Conservation (phyloP, 1,140 invertebrate genomes). For the Anoplolepis gracilipes region DNA sequence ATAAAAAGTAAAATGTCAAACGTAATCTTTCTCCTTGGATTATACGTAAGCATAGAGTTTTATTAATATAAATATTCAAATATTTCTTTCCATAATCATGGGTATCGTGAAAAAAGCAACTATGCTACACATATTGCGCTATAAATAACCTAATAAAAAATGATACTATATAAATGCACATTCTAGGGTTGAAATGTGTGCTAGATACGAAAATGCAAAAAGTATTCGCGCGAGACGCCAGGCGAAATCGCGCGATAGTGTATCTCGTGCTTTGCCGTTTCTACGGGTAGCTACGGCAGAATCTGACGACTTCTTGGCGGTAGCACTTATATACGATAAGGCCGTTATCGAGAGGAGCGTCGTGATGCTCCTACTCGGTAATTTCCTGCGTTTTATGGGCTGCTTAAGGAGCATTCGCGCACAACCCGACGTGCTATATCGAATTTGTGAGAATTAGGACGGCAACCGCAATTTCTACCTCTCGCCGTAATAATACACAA, state of each 20-base stretch:
- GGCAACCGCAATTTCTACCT: slow-evolving; percentile 72
- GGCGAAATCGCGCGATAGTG: slow-evolving; percentile 37
- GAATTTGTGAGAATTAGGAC: slow-evolving; percentile 80
- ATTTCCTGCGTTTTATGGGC: slow-evolving; percentile 84
- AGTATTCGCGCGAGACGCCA: slow-evolving; percentile 29
- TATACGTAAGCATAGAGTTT: neutral
- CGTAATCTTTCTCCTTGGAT: neutral
- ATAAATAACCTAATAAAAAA: neutral
- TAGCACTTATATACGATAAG: slow-evolving; percentile 73
- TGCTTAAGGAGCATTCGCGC: slow-evolving; percentile 78
- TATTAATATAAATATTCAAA: neutral
- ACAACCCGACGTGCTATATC: slow-evolving; percentile 37
- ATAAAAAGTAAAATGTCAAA: neutral
- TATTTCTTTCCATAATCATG: slow-evolving; percentile 11
- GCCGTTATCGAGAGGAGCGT: slow-evolving; percentile 77
- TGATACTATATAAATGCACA: neutral
- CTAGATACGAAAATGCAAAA: slow-evolving; percentile 57
- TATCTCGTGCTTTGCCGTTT: slow-evolving; percentile 56
- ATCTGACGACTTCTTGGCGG: slow-evolving; percentile 63
- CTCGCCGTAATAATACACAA: slow-evolving; percentile 40
- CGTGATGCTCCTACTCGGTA: slow-evolving; percentile 78
- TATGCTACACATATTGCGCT: neutral
- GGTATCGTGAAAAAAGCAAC: neutral
- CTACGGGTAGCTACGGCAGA: slow-evolving; percentile 13
- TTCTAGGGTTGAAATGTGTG: neutral